These are phyloP conservation scores for Oreochromis tanganicae DNA, from an alignment of 2,113 vertebrate species.

Conservation along the genomic window DNA sequence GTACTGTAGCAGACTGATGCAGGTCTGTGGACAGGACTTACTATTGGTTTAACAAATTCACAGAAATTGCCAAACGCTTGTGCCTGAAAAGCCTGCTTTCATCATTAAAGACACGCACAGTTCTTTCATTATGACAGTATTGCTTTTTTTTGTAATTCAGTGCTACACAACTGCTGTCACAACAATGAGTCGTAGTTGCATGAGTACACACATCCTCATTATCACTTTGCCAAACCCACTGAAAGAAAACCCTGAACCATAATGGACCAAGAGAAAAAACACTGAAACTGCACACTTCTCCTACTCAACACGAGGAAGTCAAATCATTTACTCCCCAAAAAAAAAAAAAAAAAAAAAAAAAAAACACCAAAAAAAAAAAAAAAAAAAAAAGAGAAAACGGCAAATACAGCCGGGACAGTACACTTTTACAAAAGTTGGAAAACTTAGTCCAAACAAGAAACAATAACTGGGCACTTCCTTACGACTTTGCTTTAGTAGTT, in stretches of 20 bases:
- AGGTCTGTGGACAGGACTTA: not conserved
- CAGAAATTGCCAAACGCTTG: not conserved
- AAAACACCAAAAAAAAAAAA: not conserved
- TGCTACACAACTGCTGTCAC: not conserved
- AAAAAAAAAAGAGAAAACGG: not conserved
- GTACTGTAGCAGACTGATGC: not conserved
- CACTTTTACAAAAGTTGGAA: not conserved
- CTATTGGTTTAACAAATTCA: not conserved
- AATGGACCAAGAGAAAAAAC: conserved; percentile 10
- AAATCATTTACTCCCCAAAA: not conserved
- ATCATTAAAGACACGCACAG: not conserved
- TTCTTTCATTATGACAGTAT: not conserved
- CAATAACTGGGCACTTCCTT: not conserved
- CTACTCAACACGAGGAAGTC: conserved; percentile 23
- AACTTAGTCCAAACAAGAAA: not conserved
- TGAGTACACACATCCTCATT: conserved; percentile 39
- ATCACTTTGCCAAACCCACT: conserved; percentile 4
- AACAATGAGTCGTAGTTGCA: not conserved
- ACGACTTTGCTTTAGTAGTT: not conserved
- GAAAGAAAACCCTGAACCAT: conserved; percentile 6
- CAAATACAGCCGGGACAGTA: not conserved
- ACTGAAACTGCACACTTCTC: conserved; percentile 17
- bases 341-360: not conserved
- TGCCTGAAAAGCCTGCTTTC: not conserved
- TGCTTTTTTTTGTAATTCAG: not conserved